phyloP scores from a whole-genome alignment of 2,113 vertebrate genomes.

The Cebidichthys violaceus region DNA sequence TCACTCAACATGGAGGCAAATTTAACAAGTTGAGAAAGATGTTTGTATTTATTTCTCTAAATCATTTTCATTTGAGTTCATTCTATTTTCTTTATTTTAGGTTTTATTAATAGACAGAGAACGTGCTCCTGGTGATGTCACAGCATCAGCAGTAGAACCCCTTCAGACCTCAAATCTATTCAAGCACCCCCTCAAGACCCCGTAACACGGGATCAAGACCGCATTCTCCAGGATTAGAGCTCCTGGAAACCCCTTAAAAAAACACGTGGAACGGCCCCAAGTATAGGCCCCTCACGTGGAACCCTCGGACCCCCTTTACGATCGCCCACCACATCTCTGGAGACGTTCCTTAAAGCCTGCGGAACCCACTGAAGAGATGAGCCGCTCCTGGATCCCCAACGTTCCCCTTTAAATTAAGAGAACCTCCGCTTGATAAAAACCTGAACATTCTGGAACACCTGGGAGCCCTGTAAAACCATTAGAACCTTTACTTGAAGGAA shows the following conservation, averaged over 20 bases:
- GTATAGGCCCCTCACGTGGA: too few species aligned
- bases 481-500: neutral
- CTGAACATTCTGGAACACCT: neutral
- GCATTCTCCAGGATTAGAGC: neutral
- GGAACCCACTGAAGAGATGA: too few species aligned
- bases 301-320: neutral
- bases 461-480: neutral
- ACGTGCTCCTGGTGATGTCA: neutral
- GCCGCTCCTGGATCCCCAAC: neutral
- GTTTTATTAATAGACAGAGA: neutral
- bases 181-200: neutral
- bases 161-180: neutral
- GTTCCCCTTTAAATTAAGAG: neutral
- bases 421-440: neutral
- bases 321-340: too few species aligned
- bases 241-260: neutral
- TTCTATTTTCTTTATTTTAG: neutral
- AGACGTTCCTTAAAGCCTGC: too few species aligned
- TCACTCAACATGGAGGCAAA: neutral
- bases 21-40: neutral
- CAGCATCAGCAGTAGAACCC: neutral
- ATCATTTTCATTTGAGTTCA: neutral
- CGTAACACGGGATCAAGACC: neutral
- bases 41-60: neutral
- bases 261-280: neutral